Conservation (phyloP, 2,888 invertebrate species). For the Nasonovia ribisnigri region DNA sequence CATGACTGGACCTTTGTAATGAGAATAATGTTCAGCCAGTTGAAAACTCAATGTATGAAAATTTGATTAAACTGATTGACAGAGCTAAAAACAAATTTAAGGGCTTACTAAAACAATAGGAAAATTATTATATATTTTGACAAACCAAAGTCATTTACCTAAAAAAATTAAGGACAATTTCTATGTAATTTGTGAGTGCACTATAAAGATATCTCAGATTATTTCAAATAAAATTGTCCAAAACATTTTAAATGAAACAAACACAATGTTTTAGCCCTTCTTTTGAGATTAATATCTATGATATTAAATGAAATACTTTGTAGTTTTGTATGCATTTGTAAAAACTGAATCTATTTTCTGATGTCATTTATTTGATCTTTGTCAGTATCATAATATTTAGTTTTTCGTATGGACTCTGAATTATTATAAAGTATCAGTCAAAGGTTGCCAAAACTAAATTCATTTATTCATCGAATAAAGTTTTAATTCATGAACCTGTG, state of each 20-base stretch:
- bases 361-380: background rate
- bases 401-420: background rate
- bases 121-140: background rate
- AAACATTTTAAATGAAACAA: background rate
- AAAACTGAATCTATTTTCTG: background rate
- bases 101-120: background rate
- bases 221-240: background rate
- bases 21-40: slow-evolving; percentile 33
- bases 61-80: slow-evolving; percentile 33
- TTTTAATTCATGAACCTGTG: background rate
- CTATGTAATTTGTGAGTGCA: background rate
- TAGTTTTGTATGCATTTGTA: background rate
- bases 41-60: slow-evolving; percentile 16
- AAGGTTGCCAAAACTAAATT: background rate
- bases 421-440: background rate
- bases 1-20: slow-evolving; percentile 24
- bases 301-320: background rate
- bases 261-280: background rate
- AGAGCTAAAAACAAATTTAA: background rate
- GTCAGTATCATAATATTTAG: background rate
- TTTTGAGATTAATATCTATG: background rate
- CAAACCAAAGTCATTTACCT: background rate
- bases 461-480: background rate
- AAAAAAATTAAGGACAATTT: background rate
- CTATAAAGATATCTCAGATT: background rate